Evolutionary conservation across 2,113 vertebrate species (phyloP).

Genomic region (Lepidothrix coronata): DNA sequence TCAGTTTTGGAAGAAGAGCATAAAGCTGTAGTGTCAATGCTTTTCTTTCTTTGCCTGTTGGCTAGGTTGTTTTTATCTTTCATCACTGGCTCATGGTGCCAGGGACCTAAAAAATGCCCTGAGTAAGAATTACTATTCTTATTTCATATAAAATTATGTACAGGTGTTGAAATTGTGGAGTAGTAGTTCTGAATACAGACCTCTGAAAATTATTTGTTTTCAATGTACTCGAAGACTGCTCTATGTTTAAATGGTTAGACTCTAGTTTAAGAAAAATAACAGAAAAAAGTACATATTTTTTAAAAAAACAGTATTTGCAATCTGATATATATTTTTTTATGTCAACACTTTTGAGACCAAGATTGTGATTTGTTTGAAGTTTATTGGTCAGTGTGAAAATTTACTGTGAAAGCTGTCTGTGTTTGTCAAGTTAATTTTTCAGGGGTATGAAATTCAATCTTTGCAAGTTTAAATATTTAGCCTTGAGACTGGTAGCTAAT

Average conservation of each 20-base stretch:
- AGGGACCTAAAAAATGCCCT: not conserved
- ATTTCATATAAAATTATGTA: not conserved
- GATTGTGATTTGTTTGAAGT: not conserved
- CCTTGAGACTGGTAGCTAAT: not conserved
- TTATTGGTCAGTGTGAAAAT: conserved; percentile 2
- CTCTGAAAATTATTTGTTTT: not conserved
- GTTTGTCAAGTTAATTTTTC: conserved; percentile 23
- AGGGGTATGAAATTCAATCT: not conserved
- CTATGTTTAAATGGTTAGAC: not conserved
- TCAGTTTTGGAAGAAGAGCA: not conserved
- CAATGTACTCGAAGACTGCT: not conserved
- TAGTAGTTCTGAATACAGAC: not conserved
- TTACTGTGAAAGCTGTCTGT: not conserved
- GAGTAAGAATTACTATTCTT: not conserved
- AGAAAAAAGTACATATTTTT: not conserved
- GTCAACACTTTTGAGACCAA: not conserved
- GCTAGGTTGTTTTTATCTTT: not conserved
- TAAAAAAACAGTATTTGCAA: not conserved
- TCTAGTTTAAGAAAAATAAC: not conserved
- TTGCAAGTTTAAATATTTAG: conserved; percentile 26
- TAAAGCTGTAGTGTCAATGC: not conserved
- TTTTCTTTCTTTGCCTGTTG: not conserved
- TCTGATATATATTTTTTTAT: not conserved
- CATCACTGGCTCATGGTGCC: not conserved
- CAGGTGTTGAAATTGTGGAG: not conserved